These are phyloP conservation scores for Petrocephalus microphthalmus DNA, from an alignment of 2,113 vertebrate species.

Conservation along the genomic window DNA sequence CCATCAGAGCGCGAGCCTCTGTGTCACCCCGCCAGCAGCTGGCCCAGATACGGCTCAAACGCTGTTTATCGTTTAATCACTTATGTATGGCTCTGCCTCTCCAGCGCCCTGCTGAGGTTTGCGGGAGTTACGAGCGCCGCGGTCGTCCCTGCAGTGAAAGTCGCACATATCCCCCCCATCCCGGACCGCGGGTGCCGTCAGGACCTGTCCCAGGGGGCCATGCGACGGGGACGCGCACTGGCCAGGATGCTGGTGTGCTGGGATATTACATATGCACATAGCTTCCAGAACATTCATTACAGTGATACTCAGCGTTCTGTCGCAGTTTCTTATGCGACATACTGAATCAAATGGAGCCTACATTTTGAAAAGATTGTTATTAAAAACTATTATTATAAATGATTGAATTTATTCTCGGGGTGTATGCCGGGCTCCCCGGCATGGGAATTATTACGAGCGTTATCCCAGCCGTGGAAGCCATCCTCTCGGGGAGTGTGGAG, in stretches of 20 bases:
- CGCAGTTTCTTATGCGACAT: neutral
- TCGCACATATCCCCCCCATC: neutral
- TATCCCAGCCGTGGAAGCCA: neutral
- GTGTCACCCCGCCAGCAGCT: neutral
- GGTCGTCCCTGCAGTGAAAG: neutral
- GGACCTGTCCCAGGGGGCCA: neutral
- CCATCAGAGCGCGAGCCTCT: neutral
- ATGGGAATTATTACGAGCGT: neutral
- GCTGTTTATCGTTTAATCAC: neutral
- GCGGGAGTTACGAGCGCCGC: neutral
- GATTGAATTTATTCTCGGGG: neutral
- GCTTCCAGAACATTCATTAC: neutral
- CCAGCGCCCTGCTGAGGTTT: neutral
- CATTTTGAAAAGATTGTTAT: neutral
- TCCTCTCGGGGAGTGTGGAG: neutral
- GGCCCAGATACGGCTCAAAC: neutral
- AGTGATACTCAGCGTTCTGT: neutral
- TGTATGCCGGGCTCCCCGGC: neutral
- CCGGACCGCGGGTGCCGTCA: neutral
- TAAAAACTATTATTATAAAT: neutral
- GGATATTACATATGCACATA: neutral
- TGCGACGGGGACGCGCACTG: neutral
- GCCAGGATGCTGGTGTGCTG: neutral
- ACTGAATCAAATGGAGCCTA: neutral
- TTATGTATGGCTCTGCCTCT: neutral